Conservation (phyloP, 2,888 invertebrate species). For the Atrina japonica region DNA sequence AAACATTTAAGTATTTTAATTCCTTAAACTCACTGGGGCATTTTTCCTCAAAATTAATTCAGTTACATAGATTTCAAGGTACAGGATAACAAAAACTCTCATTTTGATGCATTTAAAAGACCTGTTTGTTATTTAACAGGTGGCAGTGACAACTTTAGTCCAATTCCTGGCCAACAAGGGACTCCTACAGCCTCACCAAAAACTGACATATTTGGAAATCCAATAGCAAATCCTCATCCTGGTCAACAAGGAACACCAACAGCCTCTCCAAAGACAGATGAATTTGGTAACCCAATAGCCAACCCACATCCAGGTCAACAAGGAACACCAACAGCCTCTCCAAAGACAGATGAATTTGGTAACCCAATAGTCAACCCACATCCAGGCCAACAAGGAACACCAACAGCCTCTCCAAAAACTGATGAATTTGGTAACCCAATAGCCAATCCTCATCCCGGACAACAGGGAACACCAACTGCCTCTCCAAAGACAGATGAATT, state of each 20-base stretch:
- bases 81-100: too few relatives aligned
- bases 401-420: too few relatives aligned
- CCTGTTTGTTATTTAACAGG: too few relatives aligned
- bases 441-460: too few relatives aligned
- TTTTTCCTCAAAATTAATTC: too few relatives aligned
- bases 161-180: conserved; percentile 6
- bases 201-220: conserved; percentile 24
- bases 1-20: too few relatives aligned
- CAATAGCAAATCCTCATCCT: conserved; percentile 3
- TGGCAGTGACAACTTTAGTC: background rate
- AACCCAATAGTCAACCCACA: conserved; percentile 39
- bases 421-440: too few relatives aligned
- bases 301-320: background rate
- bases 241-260: conserved; percentile 25
- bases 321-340: conserved; percentile 39
- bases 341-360: conserved; percentile 24
- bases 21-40: too few relatives aligned
- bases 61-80: too few relatives aligned
- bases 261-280: conserved; percentile 13
- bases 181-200: conserved; percentile 29
- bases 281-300: conserved; percentile 3
- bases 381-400: background rate
- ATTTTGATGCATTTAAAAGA: too few relatives aligned
- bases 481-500: too few relatives aligned
- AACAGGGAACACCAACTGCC: too few relatives aligned